Base-by-base conservation (phyloP, 2,888 invertebrate genomes). In the Cartodere bifasciata region DNA sequence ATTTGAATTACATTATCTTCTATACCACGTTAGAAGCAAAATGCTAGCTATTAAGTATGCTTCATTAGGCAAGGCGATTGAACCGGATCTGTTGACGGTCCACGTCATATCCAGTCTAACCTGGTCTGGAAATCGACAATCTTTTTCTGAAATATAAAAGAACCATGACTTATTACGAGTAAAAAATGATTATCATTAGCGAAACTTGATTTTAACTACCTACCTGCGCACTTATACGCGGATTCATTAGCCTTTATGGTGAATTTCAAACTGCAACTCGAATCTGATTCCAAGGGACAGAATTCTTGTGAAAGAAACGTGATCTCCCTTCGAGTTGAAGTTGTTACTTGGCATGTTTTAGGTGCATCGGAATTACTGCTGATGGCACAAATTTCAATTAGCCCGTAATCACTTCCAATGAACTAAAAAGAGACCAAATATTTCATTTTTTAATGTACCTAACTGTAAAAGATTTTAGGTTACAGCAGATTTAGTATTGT, bases 91-190 rank as follows among this genome's bases (percentile, higher is more conserved):
- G 12, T 34, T 43, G 26, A 38, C 37, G 6, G 33, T 39, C 44
- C 50, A 50, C n/a, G 45, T 42, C 22, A 58, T 53, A 39, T 47
- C 45, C 36, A 58, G 40, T 37, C 74, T 65, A 22, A 76, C 70
- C 61, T 79, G 72, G 47, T 75, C 67, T 15, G 76, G 75, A 44
- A 65, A 64, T 32, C 71, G 66, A 47, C 79, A 80, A 35, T 74
- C 72, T 26, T 65, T 64, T 58, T 77, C 79, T 78, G 62, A 37
- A 60, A 62, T 38, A 41, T 31, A 39, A 40, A 11, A 28, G n/a
- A 52, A 65, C 4, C 12, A 13, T 10, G n/a, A 23, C 9, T 23
- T 23, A 23, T 11, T 22, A 23, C 13, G 12, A 23, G 22, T 13
- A 24, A 24, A 24, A 9, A 24, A 6, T 25, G 10, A 11, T 13